These are phyloP conservation scores for Microcaecilia unicolor DNA, from an alignment of 2,797 vertebrate genomes.

Conservation along the genomic window DNA sequence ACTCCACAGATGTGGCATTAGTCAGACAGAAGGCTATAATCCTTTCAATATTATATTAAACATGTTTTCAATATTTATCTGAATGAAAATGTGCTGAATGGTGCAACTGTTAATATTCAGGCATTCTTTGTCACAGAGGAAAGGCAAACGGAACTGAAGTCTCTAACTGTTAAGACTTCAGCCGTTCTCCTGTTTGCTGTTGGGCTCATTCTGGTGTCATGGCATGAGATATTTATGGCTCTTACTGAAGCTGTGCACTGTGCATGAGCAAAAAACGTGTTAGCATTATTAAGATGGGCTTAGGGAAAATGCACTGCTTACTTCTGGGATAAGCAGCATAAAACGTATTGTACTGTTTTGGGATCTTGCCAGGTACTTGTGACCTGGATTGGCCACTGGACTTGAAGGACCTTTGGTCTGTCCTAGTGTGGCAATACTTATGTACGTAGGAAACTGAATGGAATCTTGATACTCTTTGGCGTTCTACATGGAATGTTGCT, in stretches of 20 bases:
- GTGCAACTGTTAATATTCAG: slow-evolving; percentile 54
- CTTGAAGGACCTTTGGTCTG: no score
- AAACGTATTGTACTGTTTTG: no score
- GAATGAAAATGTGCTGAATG: slow-evolving; percentile 61
- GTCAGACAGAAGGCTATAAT: slow-evolving; percentile 57
- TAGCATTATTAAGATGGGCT: no score
- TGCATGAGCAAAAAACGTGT: no score
- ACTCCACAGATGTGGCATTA: slow-evolving; percentile 46
- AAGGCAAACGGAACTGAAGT: slow-evolving; percentile 37
- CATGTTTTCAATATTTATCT: slow-evolving; percentile 71
- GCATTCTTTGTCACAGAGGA: slow-evolving; percentile 52
- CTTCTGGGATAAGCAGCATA: no score
- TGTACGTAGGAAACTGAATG: no score
- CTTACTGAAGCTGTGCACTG: slow-evolving; percentile 24
- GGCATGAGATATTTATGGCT: slow-evolving; percentile 33
- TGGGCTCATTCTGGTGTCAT: neutral
- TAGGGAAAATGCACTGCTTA: no score
- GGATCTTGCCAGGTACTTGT: no score
- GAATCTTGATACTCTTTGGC: no score
- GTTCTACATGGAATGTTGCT: no score
- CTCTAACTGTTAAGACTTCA: slow-evolving; percentile 18
- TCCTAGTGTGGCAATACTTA: no score
- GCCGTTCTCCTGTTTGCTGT: slow-evolving; percentile 1
- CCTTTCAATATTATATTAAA: slow-evolving; percentile 56
- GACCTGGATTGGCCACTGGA: no score